Conservation (phyloP, 1,140 invertebrate genomes). For the Caerostris extrusa region DNA sequence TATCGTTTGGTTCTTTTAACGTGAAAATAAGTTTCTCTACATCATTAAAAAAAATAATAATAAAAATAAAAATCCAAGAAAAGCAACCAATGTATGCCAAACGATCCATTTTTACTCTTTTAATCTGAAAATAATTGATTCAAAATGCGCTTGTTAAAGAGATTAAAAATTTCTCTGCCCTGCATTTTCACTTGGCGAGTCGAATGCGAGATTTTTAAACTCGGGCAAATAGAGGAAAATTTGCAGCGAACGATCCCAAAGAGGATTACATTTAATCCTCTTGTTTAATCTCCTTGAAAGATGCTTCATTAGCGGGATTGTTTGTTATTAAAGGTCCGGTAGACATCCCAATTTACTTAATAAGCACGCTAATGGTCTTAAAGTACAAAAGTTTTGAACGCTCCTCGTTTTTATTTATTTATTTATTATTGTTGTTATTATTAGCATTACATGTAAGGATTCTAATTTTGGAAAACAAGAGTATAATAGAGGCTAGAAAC, state of each 20-base stretch:
- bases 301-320: constrained; percentile 23
- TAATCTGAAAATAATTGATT: constrained; percentile 40
- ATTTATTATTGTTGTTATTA: too few relatives aligned
- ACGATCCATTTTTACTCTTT: not conserved
- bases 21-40: too few relatives aligned
- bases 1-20: too few relatives aligned
- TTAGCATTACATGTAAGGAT: too few relatives aligned
- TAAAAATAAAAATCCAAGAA: too few relatives aligned
- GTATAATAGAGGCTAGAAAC: too few relatives aligned
- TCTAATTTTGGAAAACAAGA: too few relatives aligned
- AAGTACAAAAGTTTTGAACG: not conserved
- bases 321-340: not conserved
- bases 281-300: constrained; percentile 1
- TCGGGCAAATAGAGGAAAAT: not conserved
- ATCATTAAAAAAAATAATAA: too few relatives aligned
- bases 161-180: not conserved
- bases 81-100: not conserved
- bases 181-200: not conserved
- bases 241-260: not conserved
- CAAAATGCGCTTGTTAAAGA: constrained; percentile 9
- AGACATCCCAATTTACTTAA: not conserved
- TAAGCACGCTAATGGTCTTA: constrained; percentile 7
- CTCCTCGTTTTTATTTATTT: not conserved
- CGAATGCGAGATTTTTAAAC: constrained; percentile 16
- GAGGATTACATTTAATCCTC: constrained; percentile 5